phyloP scores from a whole-genome alignment of 2,797 vertebrate genomes.

The Spheniscus humboldti region DNA sequence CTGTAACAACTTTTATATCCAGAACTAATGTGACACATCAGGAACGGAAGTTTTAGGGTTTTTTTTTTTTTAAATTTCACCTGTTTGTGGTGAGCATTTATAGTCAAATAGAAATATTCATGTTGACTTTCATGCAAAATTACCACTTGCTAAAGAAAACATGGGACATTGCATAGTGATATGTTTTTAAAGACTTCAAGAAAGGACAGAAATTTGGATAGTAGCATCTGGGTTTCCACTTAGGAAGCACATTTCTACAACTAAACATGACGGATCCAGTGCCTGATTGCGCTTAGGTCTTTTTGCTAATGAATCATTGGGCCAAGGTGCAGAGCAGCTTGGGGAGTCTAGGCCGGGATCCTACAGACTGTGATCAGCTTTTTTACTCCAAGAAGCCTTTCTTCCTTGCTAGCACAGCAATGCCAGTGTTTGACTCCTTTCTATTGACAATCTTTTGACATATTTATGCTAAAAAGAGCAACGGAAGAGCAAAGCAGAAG shows the following conservation, averaged over 20 bases:
- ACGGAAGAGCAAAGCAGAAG: neutral
- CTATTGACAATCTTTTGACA: neutral
- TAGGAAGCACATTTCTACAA: neutral
- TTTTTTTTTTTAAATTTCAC: neutral
- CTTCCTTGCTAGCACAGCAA: neutral
- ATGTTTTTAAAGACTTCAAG: neutral
- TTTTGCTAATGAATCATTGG: neutral
- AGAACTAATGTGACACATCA: neutral
- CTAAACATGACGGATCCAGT: neutral
- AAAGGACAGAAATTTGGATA: neutral
- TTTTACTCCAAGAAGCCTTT: neutral
- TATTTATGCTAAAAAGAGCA: neutral
- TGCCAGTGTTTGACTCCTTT: neutral
- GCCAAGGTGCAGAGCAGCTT: neutral
- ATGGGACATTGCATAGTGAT: accelerated
- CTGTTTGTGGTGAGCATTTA: neutral
- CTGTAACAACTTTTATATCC: neutral
- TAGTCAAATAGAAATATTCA: neutral
- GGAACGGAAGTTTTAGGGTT: neutral
- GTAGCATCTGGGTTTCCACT: neutral
- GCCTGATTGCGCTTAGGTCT: neutral
- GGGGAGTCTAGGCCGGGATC: neutral
- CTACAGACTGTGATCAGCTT: neutral
- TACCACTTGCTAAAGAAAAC: neutral
- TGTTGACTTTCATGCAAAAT: neutral